Percentiles rank a stretch among this genome's conserved stretches.
Conservation (phyloP, 1,140 invertebrate genomes). For the Drosophila lowei region DNA sequence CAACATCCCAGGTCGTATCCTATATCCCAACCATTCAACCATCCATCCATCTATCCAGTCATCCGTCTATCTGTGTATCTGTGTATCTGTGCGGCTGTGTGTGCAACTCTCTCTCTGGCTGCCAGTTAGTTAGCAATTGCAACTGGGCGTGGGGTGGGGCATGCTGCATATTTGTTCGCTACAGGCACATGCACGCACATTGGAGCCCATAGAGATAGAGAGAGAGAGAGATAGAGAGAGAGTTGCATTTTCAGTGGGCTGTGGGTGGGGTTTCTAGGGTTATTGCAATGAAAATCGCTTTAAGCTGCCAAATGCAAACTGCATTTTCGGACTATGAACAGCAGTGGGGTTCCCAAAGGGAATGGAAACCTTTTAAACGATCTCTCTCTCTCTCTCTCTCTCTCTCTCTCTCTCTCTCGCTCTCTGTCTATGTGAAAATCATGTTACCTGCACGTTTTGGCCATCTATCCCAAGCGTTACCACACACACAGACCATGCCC, state of each 20-base stretch:
- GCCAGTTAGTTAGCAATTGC: constrained; percentile 69
- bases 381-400: constrained; percentile 6
- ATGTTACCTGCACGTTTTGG: constrained; percentile 75
- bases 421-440: constrained; percentile 69
- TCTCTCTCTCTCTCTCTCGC: constrained; percentile 2
- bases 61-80: constrained; percentile 14
- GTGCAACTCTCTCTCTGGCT: constrained; percentile 25
- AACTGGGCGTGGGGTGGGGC: constrained; percentile 18
- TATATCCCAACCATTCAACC: constrained; percentile 31
- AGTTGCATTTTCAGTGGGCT: constrained; percentile 47
- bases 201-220: background rate
- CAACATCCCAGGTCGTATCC: constrained; percentile 27
- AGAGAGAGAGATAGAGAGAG: no score
- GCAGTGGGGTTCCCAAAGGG: background rate
- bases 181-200: constrained; percentile 25
- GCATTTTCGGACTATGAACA: constrained; percentile 59
- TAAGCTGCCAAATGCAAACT: constrained; percentile 74
- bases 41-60: constrained; percentile 24
- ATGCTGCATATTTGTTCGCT: constrained; percentile 55
- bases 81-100: constrained; percentile 27
- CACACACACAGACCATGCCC: constrained; percentile 11
- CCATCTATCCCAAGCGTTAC: constrained; percentile 57
- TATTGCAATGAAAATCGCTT: constrained; percentile 80
- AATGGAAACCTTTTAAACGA: constrained; percentile 56
- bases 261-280: constrained; percentile 7